Evolutionary conservation across 2,113 vertebrate species (phyloP).

Genomic region (Mirounga angustirostris): DNA sequence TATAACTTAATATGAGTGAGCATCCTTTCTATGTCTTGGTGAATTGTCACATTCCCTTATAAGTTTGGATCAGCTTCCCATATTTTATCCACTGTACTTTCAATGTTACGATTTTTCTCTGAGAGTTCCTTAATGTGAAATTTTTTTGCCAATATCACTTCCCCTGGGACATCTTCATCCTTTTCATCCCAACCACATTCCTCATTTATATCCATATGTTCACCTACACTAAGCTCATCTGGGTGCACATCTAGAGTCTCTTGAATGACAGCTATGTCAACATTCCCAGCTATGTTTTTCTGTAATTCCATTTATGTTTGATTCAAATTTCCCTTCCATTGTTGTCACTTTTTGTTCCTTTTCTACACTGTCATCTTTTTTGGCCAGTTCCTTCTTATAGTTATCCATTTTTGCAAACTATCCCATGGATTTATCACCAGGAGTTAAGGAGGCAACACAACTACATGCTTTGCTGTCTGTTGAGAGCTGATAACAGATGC

Average conservation of each 20-base stretch:
- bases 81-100: neutral
- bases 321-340: neutral
- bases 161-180: neutral
- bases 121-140: neutral
- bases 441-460: neutral
- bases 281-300: neutral
- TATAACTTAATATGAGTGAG: neutral
- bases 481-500: neutral
- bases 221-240: neutral
- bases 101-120: neutral
- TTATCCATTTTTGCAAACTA: neutral
- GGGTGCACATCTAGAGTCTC: neutral
- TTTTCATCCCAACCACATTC: neutral
- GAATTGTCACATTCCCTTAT: neutral
- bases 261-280: neutral
- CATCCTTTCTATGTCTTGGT: conserved; percentile 9
- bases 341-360: conserved; percentile 9
- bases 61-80: neutral
- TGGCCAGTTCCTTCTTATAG: neutral
- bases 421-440: neutral
- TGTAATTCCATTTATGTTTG: neutral
- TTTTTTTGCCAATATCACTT: neutral
- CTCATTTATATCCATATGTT: neutral
- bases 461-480: neutral
- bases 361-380: neutral